Base-by-base conservation (phyloP, 2,888 invertebrate genomes). In the Marronus borbonicus region DNA sequence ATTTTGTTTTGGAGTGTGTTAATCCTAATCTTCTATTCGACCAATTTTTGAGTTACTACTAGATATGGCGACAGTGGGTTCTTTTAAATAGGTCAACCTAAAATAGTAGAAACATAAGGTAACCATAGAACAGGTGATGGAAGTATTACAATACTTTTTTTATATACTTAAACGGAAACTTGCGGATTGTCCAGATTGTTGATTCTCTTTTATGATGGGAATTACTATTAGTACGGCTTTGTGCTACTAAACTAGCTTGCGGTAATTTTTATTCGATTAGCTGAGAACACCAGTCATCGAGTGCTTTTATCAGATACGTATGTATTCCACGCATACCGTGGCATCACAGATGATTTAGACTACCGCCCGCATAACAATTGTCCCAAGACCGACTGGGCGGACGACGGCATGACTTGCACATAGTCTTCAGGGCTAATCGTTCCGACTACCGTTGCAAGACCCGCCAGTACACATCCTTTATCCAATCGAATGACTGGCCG, bases 361-460 rank as follows among this genome's bases (percentile, higher is more conserved):
- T 76, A 20, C 65, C 66, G 76, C 65, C 76, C 76, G 72, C 72
- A 60, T 60, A 74, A 70, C 58, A 60, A 74, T 82, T 80, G 83
- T 82, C 83, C 78, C 79, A 76, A 81, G 83, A 79, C 10, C 62
- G 31, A 12, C 81, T 83, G 83, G 82, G 83, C 83, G 81, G 82
- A 75, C 83, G 82, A 75, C 83, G 81, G 81, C 84, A 82, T 84
- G 84, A 84, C 84, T 84, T 84, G 84, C 84, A 84, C 83, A 83
- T 84, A 83, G 83, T 82, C 80, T 81, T 12, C 70, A 81, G 83
- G 83, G 83, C 83, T 84, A 84, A 84, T 84, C 84, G 81, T 81
- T 78, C 75, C 72, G 84, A 74, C 84, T 84, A 84, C 84, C 82
- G 84, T 83, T 64, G 76, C 76, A 78, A 76, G 76, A 77, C 78